phyloP scores from a whole-genome alignment of 1,140 invertebrate genomes.

The Drosophila pseudoobscura region DNA sequence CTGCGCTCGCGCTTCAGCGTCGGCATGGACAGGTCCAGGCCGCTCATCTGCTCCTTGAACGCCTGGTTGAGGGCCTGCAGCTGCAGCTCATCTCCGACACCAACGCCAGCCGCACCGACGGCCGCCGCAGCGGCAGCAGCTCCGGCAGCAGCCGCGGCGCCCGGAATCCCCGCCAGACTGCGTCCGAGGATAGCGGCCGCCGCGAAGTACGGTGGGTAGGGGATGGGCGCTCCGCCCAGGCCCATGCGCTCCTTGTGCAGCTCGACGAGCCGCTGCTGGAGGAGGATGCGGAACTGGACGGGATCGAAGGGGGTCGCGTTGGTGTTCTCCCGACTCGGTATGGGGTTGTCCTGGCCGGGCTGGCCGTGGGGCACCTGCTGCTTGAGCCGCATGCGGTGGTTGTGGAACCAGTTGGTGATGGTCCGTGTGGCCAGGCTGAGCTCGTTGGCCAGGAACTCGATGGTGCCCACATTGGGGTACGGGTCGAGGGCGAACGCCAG shows the following conservation, averaged over 20 bases:
- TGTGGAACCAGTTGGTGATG: slow-evolving; percentile 99
- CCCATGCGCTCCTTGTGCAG: slow-evolving; percentile 92
- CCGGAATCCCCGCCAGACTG: slow-evolving; percentile 84
- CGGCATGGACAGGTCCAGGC: slow-evolving; percentile 91
- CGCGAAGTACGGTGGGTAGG: slow-evolving; percentile 90
- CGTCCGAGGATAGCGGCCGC: slow-evolving; percentile 88
- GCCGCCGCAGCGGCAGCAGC: slow-evolving; percentile 77
- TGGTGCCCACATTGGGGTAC: slow-evolving; percentile 97
- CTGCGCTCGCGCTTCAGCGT: slow-evolving; percentile 89
- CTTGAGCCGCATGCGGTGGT: slow-evolving; percentile 99
- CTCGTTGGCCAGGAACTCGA: slow-evolving; percentile 96
- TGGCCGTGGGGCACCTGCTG: slow-evolving; percentile 91
- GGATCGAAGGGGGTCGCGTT: slow-evolving; percentile 91
- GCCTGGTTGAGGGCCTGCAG: slow-evolving; percentile 85
- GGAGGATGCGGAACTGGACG: slow-evolving; percentile 93
- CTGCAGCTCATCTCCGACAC: slow-evolving; percentile 73
- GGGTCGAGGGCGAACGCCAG: slow-evolving; percentile 97
- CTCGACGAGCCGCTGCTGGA: slow-evolving; percentile 94
- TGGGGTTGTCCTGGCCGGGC: slow-evolving; percentile 85
- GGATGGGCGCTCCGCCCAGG: slow-evolving; percentile 87
- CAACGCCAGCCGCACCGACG: slow-evolving; percentile 77
- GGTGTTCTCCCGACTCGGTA: slow-evolving; percentile 88
- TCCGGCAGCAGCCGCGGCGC: slow-evolving; percentile 85
- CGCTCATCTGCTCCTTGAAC: slow-evolving; percentile 90
- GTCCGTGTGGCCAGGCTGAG: slow-evolving; percentile 96